Evolutionary conservation across 2,888 invertebrate species (phyloP), one percentile per base, ranked within the genome.

Genomic region (Gymnosoma rotundatum): DNA sequence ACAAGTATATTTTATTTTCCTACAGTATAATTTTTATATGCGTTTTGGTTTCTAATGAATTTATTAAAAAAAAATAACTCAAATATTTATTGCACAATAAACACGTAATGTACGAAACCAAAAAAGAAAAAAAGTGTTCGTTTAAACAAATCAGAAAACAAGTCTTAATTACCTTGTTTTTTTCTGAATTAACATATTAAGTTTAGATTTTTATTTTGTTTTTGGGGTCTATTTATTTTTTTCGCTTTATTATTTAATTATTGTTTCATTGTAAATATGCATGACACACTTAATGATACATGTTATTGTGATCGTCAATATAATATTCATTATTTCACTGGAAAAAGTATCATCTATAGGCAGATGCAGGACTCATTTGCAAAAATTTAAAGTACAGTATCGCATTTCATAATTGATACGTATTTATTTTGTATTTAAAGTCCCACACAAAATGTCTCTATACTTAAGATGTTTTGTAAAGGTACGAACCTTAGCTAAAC

Each of bases 121-220:
- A 58, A 60, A 58, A 25, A 52, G 52, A 45, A 73, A 70, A 78
- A 63, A 66, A 70, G 20, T 75, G 63, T 67, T 21, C 69, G 21
- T 63, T 50, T 36, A 66, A 48, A 36, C 45, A 60, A 16, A 52
- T 60, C 66, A 86, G 66, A 83, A 87, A 88, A 88, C 90, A 88
- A 88, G 88, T 90, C 90, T 89, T 90, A 89, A 89, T 89, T 89
- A 89, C 89, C 90, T 88, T 87, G 89, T 86, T 88, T 79, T 25
- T 79, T 72, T 72, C 75, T 76, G 56, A 72, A 25, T 79, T 83
- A 72, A 72, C 58, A 80, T 83, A 79, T 76, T 83, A 48, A 38
- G 56, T 48, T 87, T 86, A n/a, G 56, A 52, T 58, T 50, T 72
- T 14, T 25, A 2, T 25, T 4, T 4, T 25, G 1, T 25, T 32